Evolutionary conservation across 2,113 vertebrate genomes (phyloP).

Genomic region (Capreolus pygargus): DNA sequence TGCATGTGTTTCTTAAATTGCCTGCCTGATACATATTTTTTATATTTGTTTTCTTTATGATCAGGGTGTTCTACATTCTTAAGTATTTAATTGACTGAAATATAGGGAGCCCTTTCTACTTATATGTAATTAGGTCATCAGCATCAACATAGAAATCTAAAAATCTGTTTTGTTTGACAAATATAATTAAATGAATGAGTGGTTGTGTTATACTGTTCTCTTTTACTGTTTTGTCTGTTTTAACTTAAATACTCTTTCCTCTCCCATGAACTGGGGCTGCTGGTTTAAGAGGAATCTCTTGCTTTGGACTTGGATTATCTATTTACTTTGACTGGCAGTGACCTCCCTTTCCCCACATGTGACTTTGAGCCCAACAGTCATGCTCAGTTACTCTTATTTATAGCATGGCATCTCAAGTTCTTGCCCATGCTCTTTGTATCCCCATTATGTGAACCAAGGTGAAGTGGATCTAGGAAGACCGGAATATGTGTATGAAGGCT

Average conservation of each 20-base stretch:
- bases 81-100: not conserved
- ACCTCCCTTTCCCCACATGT: not conserved
- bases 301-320: not conserved
- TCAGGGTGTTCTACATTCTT: not conserved
- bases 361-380: not conserved
- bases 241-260: not conserved
- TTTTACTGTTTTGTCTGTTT: not conserved
- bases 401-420: not conserved
- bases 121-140: not conserved
- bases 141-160: not conserved
- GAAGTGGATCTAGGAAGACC: not conserved
- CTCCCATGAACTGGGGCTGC: not conserved
- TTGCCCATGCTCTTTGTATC: not conserved
- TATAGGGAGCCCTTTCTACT: not conserved
- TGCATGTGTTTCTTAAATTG: not conserved
- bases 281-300: not conserved
- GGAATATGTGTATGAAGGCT: not conserved
- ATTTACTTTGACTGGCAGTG: not conserved
- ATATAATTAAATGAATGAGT: not conserved
- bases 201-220: not conserved
- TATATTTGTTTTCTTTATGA: not conserved
- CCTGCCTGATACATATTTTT: not conserved
- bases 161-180: not conserved
- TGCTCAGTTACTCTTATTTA: not conserved
- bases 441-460: not conserved